These are phyloP conservation scores for Drosophila carrolli DNA, from an alignment of 1,140 invertebrate species.

Conservation along the genomic window DNA sequence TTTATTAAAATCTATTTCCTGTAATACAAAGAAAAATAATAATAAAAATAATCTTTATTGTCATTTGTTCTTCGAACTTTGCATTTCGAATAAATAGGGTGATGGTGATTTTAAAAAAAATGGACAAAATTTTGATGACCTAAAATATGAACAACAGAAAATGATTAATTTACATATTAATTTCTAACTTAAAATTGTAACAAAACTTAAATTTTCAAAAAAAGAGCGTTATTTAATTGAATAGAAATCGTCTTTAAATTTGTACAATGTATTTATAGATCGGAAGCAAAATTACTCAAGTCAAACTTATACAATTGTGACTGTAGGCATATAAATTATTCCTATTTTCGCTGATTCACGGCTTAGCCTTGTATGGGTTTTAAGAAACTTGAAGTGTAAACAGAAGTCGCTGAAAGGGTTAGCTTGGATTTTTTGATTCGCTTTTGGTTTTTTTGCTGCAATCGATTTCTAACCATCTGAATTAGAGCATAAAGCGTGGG, in stretches of 20 bases:
- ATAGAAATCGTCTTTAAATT: background rate
- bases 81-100: too few species aligned
- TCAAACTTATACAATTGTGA: conserved; percentile 1
- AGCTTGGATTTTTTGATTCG: conserved; percentile 45
- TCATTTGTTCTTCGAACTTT: too few species aligned
- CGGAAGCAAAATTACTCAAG: background rate
- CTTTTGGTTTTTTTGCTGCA: conserved; percentile 55
- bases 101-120: too few species aligned
- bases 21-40: too few species aligned
- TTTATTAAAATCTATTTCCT: too few species aligned
- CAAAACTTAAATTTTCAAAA: too few species aligned
- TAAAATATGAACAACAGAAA: too few species aligned
- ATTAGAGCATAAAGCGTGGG: conserved; percentile 81
- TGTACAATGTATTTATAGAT: background rate
- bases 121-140: too few species aligned
- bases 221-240: too few species aligned
- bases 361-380: conserved; percentile 36
- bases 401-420: conserved; percentile 42
- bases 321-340: conserved; percentile 31
- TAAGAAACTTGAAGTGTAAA: conserved; percentile 28
- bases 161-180: too few species aligned
- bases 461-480: conserved; percentile 79
- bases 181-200: too few species aligned
- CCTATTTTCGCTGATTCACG: conserved; percentile 34
- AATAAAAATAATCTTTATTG: too few species aligned